phyloP scores from a whole-genome alignment of 2,888 invertebrate genomes.

The Pollenia angustigena region DNA sequence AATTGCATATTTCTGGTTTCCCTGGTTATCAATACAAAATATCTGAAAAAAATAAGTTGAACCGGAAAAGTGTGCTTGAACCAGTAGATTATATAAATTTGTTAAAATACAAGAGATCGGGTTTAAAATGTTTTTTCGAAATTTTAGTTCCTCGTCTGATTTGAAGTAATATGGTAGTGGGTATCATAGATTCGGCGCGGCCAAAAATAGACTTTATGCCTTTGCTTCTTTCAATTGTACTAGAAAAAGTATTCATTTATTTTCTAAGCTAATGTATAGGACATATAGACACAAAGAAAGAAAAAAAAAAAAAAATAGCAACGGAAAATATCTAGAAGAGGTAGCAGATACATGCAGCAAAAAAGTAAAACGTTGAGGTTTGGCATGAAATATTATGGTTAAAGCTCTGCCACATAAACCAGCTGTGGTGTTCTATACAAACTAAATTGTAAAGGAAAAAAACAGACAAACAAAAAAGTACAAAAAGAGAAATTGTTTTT shows the following conservation, averaged over 20 bases:
- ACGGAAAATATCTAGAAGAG: neutral
- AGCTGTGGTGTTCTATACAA: conserved; percentile 67
- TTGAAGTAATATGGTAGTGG: no score
- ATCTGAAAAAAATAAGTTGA: no score
- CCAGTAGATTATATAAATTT: no score
- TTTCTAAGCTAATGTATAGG: conserved; percentile 4
- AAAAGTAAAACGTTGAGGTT: conserved; percentile 72
- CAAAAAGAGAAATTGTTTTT: conserved; percentile 51
- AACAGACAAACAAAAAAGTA: conserved; percentile 20
- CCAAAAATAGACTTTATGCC: neutral
- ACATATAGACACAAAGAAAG: conserved; percentile 14
- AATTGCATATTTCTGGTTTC: no score
- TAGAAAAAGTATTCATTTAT: conserved; percentile 28
- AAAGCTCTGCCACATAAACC: conserved; percentile 67
- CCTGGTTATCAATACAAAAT: no score
- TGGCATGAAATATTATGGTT: conserved; percentile 72
- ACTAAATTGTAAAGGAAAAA: conserved; percentile 29
- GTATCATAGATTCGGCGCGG: no score
- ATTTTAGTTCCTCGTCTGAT: no score
- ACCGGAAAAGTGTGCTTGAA: no score
- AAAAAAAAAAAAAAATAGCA: neutral
- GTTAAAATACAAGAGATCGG: no score
- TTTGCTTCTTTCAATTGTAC: conserved; percentile 25
- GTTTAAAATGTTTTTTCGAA: no score
- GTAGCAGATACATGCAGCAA: neutral